These are phyloP conservation scores for Choloepus didactylus DNA, from an alignment of 2,797 vertebrate species.

Conservation along the genomic window DNA sequence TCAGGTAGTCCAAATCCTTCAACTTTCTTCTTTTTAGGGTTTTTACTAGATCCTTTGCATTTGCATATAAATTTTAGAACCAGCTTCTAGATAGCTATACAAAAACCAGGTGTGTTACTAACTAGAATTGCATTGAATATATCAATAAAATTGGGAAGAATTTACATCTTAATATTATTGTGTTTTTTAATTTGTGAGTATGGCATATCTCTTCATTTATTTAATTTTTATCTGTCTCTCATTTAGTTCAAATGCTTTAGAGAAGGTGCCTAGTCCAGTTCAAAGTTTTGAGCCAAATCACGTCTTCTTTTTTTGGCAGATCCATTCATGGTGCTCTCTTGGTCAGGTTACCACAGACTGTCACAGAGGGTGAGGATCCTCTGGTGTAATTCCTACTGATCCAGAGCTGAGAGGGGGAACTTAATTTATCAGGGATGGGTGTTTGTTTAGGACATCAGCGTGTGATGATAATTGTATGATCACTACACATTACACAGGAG, in stretches of 20 bases:
- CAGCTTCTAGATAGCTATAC: neutral
- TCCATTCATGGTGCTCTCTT: neutral
- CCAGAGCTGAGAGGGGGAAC: neutral
- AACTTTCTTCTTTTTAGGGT: neutral
- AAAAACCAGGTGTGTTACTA: neutral
- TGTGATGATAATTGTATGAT: neutral
- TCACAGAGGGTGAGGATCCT: neutral
- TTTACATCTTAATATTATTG: neutral
- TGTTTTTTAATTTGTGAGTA: neutral
- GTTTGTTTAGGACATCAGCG: neutral
- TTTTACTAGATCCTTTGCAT: neutral
- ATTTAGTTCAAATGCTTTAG: slow-evolving; percentile 1
- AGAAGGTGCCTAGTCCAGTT: neutral
- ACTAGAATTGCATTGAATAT: neutral
- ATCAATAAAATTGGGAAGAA: neutral
- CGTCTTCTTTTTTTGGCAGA: neutral
- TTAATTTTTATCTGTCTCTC: neutral
- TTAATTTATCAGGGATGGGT: neutral
- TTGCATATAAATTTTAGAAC: neutral
- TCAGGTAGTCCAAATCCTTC: neutral
- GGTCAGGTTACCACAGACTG: rapidly evolving
- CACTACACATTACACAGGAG: neutral
- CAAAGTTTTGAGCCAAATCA: neutral
- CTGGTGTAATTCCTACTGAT: neutral
- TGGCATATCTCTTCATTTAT: neutral